These are phyloP conservation scores for Mionectes macconnelli DNA, from an alignment of 2,113 vertebrate species.

Conservation along the genomic window DNA sequence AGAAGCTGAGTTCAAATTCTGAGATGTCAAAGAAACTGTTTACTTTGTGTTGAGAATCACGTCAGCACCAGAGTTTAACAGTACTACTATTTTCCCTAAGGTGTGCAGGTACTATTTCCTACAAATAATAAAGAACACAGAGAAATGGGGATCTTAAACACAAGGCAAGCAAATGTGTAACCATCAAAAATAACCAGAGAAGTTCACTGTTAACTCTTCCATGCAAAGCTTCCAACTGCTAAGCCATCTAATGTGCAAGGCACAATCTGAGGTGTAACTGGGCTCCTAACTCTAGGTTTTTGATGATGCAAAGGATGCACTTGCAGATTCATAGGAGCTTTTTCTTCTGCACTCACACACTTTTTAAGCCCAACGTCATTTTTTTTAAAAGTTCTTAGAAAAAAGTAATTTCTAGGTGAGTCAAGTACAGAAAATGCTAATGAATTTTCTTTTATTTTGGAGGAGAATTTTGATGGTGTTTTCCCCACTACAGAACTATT, in stretches of 20 bases:
- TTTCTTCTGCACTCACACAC: neutral
- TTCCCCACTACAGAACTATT: neutral
- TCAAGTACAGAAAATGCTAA: neutral
- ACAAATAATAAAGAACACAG: neutral
- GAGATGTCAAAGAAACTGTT: neutral
- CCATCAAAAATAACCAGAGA: neutral
- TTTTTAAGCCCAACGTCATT: accelerated
- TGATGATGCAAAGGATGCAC: neutral
- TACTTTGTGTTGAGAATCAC: neutral
- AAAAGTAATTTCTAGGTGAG: neutral
- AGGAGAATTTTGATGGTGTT: neutral
- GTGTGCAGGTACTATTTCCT: neutral
- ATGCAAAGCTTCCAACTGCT: neutral
- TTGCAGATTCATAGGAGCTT: neutral
- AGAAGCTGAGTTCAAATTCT: neutral
- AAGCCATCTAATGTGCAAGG: neutral
- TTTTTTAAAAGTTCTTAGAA: neutral
- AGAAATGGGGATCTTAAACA: neutral
- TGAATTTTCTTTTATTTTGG: neutral
- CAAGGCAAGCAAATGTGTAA: neutral
- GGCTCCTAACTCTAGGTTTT: neutral
- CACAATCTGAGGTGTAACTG: neutral
- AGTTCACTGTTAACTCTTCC: neutral
- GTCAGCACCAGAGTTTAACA: neutral
- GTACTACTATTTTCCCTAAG: neutral